Percentiles rank a stretch among this genome's conserved stretches.
Evolutionary conservation across 1,140 invertebrate genomes (phyloP).

Genomic region (Drosophila oshimai): DNA sequence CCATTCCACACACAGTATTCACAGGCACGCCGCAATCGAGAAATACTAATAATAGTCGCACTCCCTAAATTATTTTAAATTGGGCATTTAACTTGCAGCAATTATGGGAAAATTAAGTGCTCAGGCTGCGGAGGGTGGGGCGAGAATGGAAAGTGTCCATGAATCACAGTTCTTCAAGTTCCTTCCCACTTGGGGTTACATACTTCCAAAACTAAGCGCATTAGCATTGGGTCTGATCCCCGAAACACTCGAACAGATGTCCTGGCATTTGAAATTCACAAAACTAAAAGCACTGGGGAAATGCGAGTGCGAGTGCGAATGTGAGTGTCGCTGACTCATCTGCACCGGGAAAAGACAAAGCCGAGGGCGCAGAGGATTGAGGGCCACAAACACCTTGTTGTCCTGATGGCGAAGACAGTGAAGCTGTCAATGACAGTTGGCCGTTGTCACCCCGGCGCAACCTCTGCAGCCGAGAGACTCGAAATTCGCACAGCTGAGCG

Average conservation of each 20-base stretch:
- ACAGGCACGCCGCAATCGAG: background rate
- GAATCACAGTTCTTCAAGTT: constrained; percentile 1
- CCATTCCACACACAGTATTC: background rate
- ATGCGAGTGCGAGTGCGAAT: constrained; percentile 19
- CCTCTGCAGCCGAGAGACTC: constrained; percentile 22
- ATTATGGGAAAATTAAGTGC: constrained; percentile 1
- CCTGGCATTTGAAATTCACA: constrained; percentile 77
- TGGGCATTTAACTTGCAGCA: constrained; percentile 21
- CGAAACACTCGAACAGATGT: constrained; percentile 80
- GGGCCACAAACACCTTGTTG: constrained; percentile 52
- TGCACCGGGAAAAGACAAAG: constrained; percentile 30
- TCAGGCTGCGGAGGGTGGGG: background rate
- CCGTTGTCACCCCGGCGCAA: constrained; percentile 53
- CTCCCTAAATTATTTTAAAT: constrained; percentile 8
- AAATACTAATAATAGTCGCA: constrained; percentile 20
- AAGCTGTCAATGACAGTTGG: constrained; percentile 65
- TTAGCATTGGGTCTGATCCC: constrained; percentile 46
- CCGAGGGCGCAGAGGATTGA: constrained; percentile 26
- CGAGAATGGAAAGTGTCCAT: background rate
- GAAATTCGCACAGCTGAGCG: constrained; percentile 72
- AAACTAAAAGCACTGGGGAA: constrained; percentile 68
- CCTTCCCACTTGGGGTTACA: background rate
- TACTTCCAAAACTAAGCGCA: constrained; percentile 24
- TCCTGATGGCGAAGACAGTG: constrained; percentile 8
- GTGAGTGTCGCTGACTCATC: constrained; percentile 36